Conservation (phyloP, 2,113 vertebrate species). For the Hydrochoerus hydrochaeris region DNA sequence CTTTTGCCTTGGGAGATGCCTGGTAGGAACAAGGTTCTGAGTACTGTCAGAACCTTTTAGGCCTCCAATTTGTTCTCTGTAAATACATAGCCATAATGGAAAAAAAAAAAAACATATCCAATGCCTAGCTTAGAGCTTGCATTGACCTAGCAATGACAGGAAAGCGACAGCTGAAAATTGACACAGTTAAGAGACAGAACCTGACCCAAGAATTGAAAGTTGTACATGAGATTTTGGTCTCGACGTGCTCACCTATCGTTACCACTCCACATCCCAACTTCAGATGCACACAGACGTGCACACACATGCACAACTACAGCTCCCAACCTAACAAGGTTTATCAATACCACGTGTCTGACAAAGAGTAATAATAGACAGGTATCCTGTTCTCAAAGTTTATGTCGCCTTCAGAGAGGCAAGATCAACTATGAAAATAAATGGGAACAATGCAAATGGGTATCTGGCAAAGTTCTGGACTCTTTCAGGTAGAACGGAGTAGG, state of each 20-base stretch:
- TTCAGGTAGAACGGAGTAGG: not conserved
- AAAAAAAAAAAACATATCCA: constrained; percentile 55
- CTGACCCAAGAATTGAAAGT: not conserved
- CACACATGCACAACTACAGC: not conserved
- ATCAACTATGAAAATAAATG: constrained; percentile 35
- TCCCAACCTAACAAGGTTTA: not conserved
- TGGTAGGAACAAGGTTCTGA: constrained; percentile 77
- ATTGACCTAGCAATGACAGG: not conserved
- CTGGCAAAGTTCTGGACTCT: not conserved
- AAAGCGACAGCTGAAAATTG: not conserved
- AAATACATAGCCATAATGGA: constrained; percentile 71
- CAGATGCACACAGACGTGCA: not conserved
- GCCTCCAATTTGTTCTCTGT: constrained; percentile 67
- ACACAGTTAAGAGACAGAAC: not conserved
- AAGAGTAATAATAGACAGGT: not conserved
- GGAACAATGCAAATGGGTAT: not conserved
- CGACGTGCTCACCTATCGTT: not conserved
- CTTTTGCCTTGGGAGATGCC: constrained; percentile 77
- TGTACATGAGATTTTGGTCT: not conserved
- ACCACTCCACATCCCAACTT: not conserved
- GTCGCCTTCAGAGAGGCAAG: not conserved
- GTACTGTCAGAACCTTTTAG: constrained; percentile 81
- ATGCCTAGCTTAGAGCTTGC: not conserved
- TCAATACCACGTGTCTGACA: not conserved
- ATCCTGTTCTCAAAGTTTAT: not conserved